Percentiles rank a stretch among this genome's conserved stretches.
phyloP scores from a whole-genome alignment of 2,797 vertebrate genomes.

The Neomorphus geoffroyi region DNA sequence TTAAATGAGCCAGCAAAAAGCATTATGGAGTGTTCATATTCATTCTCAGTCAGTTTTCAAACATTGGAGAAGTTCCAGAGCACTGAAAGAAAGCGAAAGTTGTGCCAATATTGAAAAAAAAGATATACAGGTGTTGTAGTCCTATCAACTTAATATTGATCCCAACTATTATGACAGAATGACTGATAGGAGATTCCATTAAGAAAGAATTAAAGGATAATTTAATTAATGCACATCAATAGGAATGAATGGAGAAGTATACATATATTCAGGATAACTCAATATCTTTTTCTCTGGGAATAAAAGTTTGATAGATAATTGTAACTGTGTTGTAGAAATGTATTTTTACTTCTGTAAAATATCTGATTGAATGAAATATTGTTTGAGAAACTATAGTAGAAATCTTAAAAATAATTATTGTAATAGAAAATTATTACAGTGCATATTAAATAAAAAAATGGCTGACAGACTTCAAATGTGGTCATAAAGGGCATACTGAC shows the following conservation, averaged over 20 bases:
- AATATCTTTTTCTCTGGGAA: neutral
- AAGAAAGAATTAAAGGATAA: neutral
- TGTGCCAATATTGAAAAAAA: neutral
- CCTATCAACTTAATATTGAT: slow-evolving; percentile 1
- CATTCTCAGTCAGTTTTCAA: slow-evolving; percentile 9
- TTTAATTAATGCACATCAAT: neutral
- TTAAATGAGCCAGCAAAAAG: slow-evolving; percentile 3
- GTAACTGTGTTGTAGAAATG: neutral
- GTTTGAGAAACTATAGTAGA: neutral
- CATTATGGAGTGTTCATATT: slow-evolving; percentile 1
- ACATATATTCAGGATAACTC: neutral
- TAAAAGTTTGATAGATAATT: neutral
- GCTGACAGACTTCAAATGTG: neutral
- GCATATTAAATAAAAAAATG: neutral
- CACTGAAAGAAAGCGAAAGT: slow-evolving; percentile 1
- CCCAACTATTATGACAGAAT: neutral
- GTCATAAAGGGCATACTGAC: neutral
- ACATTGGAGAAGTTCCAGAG: slow-evolving; percentile 3
- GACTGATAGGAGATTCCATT: neutral
- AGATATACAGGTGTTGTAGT: neutral
- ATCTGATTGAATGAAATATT: neutral
- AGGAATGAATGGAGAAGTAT: neutral
- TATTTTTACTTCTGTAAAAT: neutral
- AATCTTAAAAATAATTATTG: neutral
- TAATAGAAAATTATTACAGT: neutral